A percentile compares a stretch with the other conserved stretches of the same genome.
Evolutionary conservation across 2,113 vertebrate genomes (phyloP).

Genomic region (Cyprinodon variegatus): DNA sequence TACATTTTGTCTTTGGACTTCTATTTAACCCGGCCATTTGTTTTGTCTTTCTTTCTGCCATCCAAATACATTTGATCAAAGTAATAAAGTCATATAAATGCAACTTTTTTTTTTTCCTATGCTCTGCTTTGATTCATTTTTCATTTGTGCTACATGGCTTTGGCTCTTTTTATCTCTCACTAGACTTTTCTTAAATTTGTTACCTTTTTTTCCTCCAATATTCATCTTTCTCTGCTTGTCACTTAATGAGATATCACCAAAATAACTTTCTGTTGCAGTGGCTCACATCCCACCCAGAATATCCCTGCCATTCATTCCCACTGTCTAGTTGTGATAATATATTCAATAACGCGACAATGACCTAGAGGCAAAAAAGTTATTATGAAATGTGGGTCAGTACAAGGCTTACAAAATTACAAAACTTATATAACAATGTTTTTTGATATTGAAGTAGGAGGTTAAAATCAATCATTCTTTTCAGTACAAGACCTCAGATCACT

Average conservation of each 20-base stretch:
- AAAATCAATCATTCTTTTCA: constrained; percentile 5
- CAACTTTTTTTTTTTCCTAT: neutral
- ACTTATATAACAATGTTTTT: constrained; percentile 2
- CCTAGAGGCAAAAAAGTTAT: constrained; percentile 25
- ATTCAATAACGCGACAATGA: constrained; percentile 25
- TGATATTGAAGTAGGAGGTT: neutral
- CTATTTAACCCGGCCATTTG: neutral
- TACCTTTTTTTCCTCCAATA: constrained; percentile 15
- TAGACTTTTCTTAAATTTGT: constrained; percentile 16
- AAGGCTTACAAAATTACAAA: constrained; percentile 22
- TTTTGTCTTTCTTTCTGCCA: constrained; percentile 20
- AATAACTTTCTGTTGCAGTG: constrained; percentile 2
- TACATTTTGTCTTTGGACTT: constrained; percentile 32
- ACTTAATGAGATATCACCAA: constrained; percentile 27
- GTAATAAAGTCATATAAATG: constrained; percentile 13
- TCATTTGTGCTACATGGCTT: neutral
- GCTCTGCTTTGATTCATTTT: constrained; percentile 3
- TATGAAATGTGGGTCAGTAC: constrained; percentile 21
- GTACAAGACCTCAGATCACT: neutral
- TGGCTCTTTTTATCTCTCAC: neutral
- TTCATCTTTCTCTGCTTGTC: constrained; percentile 22
- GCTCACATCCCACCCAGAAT: constrained; percentile 5
- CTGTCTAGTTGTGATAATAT: constrained; percentile 29
- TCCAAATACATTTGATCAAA: neutral
- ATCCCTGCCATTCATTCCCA: constrained; percentile 7